These are phyloP conservation scores for Phalacrocorax carbo DNA, from an alignment of 2,113 vertebrate genomes.

Conservation along the genomic window DNA sequence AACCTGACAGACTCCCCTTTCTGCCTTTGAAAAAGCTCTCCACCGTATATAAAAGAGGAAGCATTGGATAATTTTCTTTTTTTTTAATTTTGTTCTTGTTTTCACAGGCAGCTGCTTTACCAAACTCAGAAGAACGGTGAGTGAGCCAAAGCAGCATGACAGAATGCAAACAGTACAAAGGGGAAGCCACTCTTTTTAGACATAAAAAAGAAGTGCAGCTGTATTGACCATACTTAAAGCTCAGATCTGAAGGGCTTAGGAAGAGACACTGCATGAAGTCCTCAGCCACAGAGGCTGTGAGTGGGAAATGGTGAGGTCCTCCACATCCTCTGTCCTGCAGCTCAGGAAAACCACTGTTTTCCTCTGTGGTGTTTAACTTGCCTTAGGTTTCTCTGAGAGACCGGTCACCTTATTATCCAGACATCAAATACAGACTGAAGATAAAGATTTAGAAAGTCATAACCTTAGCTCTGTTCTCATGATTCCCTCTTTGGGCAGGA, in stretches of 20 bases:
- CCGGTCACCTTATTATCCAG: background rate
- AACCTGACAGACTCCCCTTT: background rate
- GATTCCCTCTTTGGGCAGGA: background rate
- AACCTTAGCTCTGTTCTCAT: background rate
- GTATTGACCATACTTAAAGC: background rate
- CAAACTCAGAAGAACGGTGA: background rate
- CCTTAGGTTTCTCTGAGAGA: background rate
- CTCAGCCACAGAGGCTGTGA: background rate
- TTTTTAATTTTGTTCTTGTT: background rate
- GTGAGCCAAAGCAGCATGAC: background rate
- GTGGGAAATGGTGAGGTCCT: background rate
- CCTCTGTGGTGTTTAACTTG: background rate
- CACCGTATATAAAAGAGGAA: background rate
- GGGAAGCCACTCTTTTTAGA: background rate
- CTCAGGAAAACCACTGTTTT: background rate
- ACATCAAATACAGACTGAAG: background rate
- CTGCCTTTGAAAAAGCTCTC: background rate
- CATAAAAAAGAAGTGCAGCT: background rate
- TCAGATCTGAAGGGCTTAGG: background rate
- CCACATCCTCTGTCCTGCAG: background rate
- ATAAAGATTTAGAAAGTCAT: background rate
- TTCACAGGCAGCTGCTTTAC: conserved; percentile 5
- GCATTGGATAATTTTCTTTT: background rate
- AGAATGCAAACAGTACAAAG: background rate
- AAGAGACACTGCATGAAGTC: background rate